A percentile compares a stretch with the other conserved stretches of the same genome.
Evolutionary conservation across 1,140 invertebrate genomes (phyloP).

Genomic region (Zaprionus africanus): DNA sequence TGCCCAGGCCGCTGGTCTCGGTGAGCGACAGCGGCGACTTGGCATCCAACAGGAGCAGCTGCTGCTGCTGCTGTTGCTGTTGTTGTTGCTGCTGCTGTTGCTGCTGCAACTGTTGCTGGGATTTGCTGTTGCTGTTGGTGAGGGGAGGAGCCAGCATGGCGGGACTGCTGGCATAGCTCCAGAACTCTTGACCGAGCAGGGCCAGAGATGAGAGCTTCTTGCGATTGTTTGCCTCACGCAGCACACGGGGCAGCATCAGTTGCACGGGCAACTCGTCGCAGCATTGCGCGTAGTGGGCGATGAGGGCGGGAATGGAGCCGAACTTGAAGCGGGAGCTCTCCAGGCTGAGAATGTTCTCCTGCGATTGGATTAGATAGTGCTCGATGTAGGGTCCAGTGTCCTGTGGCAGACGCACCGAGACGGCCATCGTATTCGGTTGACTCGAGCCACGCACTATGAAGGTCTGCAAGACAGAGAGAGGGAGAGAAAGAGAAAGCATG

Average conservation of each 20-base stretch:
- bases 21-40: conserved; percentile 82
- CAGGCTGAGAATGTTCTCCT: conserved; percentile 91
- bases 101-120: conserved; percentile 59
- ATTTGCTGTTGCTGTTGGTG: conserved; percentile 1
- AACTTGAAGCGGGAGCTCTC: conserved; percentile 97
- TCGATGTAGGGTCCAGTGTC: conserved; percentile 96
- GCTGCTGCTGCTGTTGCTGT: conserved; percentile 49
- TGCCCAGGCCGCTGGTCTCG: conserved; percentile 81
- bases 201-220: conserved; percentile 96
- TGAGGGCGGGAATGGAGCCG: conserved; percentile 94
- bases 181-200: conserved; percentile 96
- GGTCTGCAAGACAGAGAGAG: conserved; percentile 87
- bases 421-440: conserved; percentile 95
- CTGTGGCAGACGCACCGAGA: conserved; percentile 94
- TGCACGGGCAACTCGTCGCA: conserved; percentile 97
- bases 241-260: conserved; percentile 92
- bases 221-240: conserved; percentile 93
- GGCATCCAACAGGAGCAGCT: conserved; percentile 66
- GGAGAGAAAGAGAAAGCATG: background rate
- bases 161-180: conserved; percentile 94
- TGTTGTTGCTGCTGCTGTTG: conserved; percentile 52
- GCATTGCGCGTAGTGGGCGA: conserved; percentile 96
- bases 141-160: conserved; percentile 83
- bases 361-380: conserved; percentile 96
- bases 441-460: conserved; percentile 97